Base-by-base conservation (phyloP, 1,140 invertebrate genomes). In the Holotrichia oblita region DNA sequence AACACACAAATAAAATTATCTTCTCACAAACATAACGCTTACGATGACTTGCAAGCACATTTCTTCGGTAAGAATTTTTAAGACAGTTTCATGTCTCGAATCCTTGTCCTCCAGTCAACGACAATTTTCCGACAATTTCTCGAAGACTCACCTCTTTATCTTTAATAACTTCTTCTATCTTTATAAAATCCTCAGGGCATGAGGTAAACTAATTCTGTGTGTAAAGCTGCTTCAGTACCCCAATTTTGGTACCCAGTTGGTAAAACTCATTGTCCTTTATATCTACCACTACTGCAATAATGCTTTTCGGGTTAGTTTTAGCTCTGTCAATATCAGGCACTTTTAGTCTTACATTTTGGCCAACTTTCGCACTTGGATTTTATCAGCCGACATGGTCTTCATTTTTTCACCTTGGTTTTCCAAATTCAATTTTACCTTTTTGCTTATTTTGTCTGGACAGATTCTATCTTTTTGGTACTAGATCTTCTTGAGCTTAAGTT, bases 291-390 rank as follows among this genome's bases (percentile, higher is more conserved):
- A 75, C 27, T 74, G 24, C 8, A 78, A 73, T 74, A 78, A 74
- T 48, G 41, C 34, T 73, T 78, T 59, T 27, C 24, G 73, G n/a
- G 22, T 78, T 69, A 74, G 69, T 75, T 59, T 61, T 44, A 78
- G 6, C 77, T 55, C 77, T 73, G 73, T 78, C 77, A 14, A 78
- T 61, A 22, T 78, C 77, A 78, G 77, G 42, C 24, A 78, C 73
- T 74, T 78, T 55, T 17, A 74, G 17, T 59, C 77, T 73, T 74
- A 74, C 77, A 79, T 76, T 79, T 61, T 79, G 48, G 40, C 78
- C 78, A 61, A 79, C 59, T 48, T 76, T 44, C 59, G 6, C 24
- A 64, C 40, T 77, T 77, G 55, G 48, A 40, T 77, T n/a, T n/a
- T n/a, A n/a, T n/a, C n/a, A n/a, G n/a, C n/a, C n/a, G n/a, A n/a